A percentile compares a stretch with the other conserved stretches of the same genome.
Conservation (phyloP, 2,113 vertebrate species). For the Thalassarche chlororhynchos region DNA sequence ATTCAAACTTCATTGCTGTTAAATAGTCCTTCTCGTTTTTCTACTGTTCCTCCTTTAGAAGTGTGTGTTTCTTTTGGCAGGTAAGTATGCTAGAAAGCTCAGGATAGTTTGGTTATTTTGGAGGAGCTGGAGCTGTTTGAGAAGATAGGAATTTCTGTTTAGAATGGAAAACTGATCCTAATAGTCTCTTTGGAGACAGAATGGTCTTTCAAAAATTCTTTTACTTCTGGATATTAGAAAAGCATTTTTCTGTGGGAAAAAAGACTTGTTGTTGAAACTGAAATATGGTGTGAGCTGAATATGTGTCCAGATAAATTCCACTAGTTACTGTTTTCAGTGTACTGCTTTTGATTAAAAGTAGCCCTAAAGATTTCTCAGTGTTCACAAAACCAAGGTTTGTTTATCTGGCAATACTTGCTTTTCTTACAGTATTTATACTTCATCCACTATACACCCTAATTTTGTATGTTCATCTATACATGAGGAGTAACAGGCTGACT, state of each 20-base stretch:
- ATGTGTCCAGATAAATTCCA: background rate
- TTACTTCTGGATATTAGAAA: background rate
- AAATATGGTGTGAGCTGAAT: background rate
- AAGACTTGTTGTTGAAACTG: background rate
- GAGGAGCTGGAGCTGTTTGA: conserved; percentile 3
- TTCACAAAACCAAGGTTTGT: background rate
- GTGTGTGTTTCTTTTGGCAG: conserved; percentile 45
- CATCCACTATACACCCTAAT: background rate
- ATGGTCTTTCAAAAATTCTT: conserved; percentile 2
- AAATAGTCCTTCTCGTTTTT: background rate
- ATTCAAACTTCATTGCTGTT: background rate
- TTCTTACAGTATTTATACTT: background rate
- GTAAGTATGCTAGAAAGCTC: background rate
- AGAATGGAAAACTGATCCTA: conserved; percentile 28
- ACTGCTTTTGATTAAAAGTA: background rate
- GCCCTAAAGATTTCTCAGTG: background rate
- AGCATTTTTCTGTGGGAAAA: background rate
- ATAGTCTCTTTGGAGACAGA: conserved; percentile 37
- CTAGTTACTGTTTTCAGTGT: background rate
- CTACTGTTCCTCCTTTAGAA: background rate
- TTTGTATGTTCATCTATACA: accelerated
- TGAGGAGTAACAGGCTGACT: background rate
- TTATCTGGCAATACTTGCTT: background rate
- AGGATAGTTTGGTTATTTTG: conserved; percentile 53
- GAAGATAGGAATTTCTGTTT: conserved; percentile 25